Percentiles rank a stretch among this genome's conserved stretches.
Evolutionary conservation across 2,888 invertebrate species (phyloP).

Genomic region (Sepioteuthis lessoniana): DNA sequence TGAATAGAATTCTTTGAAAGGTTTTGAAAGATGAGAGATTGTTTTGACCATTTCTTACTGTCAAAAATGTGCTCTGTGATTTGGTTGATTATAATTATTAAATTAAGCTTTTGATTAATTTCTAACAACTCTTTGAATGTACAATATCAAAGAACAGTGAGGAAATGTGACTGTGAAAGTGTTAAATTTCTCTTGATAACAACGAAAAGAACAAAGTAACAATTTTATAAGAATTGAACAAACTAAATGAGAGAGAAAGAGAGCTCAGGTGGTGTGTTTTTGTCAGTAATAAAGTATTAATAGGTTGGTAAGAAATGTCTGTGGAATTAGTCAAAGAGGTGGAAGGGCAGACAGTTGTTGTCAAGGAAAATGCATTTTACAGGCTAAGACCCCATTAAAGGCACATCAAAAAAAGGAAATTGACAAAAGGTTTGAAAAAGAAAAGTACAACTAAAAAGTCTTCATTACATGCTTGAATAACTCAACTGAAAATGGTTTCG

Average conservation of each 20-base stretch:
- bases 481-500: background rate
- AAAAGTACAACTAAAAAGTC: background rate
- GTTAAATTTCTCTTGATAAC: background rate
- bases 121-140: background rate
- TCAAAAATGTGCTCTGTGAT: too few relatives aligned
- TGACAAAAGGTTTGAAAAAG: background rate
- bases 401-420: background rate
- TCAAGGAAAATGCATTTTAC: background rate
- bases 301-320: background rate
- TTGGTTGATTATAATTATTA: too few relatives aligned
- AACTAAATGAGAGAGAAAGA: background rate
- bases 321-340: background rate
- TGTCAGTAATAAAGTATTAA: background rate
- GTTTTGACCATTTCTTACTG: too few relatives aligned
- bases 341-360: background rate
- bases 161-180: background rate
- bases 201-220: background rate
- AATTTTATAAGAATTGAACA: background rate
- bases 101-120: too few relatives aligned
- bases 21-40: too few relatives aligned
- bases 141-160: background rate
- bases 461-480: constrained; percentile 23
- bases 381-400: background rate
- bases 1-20: too few relatives aligned
- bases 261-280: background rate